Base-by-base conservation (phyloP, 2,797 vertebrate genomes). In the Mormyrus hasselquistii region DNA sequence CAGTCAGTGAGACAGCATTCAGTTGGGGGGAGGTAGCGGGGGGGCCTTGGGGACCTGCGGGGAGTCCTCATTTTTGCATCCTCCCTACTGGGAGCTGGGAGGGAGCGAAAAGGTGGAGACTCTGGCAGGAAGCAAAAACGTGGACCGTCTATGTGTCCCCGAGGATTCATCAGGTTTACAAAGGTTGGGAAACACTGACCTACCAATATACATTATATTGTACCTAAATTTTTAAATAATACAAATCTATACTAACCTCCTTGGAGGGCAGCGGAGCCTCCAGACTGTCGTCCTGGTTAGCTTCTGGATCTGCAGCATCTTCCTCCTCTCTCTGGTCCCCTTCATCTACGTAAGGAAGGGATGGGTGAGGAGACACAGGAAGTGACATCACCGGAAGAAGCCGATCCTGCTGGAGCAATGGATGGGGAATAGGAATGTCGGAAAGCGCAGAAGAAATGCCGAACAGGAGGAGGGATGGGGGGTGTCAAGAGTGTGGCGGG, bases 351-450 rank as follows among this genome's bases (percentile, higher is more conserved):
- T 4, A 19, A 73, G 90, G 85, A 0, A 53, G 44, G 89, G 53
- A 76, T 41, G 86, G 25, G 69, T 50, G 53, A 88, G 83, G 29
- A 50, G n/a, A 34, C 53, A 5, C 16, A 22, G 10, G 10, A 79
- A 87, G 87, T 79, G 29, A 55, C 10, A 76, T 65, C n/a, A n/a
- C 87, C n/a, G 9, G 87, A 52, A 22, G 49, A 16, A 82, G 44
- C 34, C 12, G 73, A 41, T 79, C 4, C 41, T 3, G 19, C 2
- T 8, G 73, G 73, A 79, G 38, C 38, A n/a, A 16, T 6, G 1
- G 73, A 79, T 5, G 89, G 65, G 73, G 87, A 90, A 87, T 69
- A 44, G 44, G 89, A 87, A 84, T 79, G 87, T 84, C 73, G 88
- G 90, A 89, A 90, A 65, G 90, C 4, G 10, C 34, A 41, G 65